A percentile compares a stretch with the other conserved stretches of the same genome.
phyloP scores from a whole-genome alignment of 1,140 invertebrate species.

The Mycetomoellerius zeteki region DNA sequence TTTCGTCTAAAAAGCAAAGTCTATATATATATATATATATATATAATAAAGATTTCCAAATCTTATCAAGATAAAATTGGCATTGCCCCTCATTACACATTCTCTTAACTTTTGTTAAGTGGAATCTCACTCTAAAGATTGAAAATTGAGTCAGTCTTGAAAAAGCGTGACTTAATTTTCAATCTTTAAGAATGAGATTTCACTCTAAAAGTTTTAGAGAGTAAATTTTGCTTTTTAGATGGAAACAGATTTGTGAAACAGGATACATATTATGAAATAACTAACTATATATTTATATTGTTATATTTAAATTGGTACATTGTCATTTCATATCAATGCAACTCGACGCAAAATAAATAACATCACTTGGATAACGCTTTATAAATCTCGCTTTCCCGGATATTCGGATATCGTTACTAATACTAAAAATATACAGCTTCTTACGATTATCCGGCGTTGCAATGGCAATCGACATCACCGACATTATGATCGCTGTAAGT shows the following conservation, averaged over 20 bases:
- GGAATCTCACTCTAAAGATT: too few species aligned
- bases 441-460: background rate
- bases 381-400: background rate
- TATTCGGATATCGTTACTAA: background rate
- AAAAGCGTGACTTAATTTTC: too few species aligned
- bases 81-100: too few species aligned
- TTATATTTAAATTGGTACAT: constrained; percentile 2
- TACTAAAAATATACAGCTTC: background rate
- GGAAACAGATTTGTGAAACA: background rate
- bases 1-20: too few species aligned
- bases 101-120: too few species aligned
- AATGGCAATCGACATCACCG: background rate
- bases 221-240: background rate
- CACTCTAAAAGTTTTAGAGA: too few species aligned
- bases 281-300: background rate
- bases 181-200: too few species aligned
- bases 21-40: too few species aligned
- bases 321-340: background rate
- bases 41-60: too few species aligned
- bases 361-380: background rate
- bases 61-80: too few species aligned
- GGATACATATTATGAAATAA: too few species aligned
- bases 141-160: too few species aligned
- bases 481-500: background rate
- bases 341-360: constrained; percentile 7